A percentile compares a stretch with the other conserved stretches of the same genome.
Evolutionary conservation across 30 jellyfish, hydroid and myxozoan species (phyloP).

Genomic region (Turritopsis dohrnii): DNA sequence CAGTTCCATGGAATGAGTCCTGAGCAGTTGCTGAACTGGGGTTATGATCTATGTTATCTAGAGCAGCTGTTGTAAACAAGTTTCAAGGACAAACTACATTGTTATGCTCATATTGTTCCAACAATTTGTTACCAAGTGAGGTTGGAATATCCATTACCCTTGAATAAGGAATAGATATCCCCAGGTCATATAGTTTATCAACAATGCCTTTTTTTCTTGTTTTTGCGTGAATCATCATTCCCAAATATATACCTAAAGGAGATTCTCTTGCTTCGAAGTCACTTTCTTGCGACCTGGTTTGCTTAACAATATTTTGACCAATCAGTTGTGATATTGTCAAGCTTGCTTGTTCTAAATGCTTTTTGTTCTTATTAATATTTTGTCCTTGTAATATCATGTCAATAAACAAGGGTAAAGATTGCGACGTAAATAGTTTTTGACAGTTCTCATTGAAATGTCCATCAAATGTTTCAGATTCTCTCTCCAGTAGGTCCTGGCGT

Average conservation of each 20-base stretch:
- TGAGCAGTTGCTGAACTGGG: constrained; percentile 35
- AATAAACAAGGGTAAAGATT: neutral
- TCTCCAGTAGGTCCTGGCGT: constrained; percentile 10
- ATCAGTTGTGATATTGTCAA: constrained; percentile 41
- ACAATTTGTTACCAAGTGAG: neutral
- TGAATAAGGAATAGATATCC: neutral
- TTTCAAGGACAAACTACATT: constrained; percentile 45
- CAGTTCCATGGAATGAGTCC: constrained; percentile 48
- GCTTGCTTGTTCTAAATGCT: neutral
- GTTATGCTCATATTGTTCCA: neutral
- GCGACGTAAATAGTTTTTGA: constrained; percentile 14
- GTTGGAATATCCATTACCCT: neutral
- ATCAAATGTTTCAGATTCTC: constrained; percentile 8
- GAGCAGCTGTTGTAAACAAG: constrained; percentile 43
- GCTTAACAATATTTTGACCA: neutral
- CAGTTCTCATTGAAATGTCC: constrained; percentile 4
- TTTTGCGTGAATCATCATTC: too few relatives aligned
- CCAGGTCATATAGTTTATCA: constrained; percentile 8
- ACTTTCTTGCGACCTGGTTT: neutral
- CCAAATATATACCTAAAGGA: constrained; percentile 12
- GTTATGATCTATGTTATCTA: constrained; percentile 42
- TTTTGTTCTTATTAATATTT: neutral
- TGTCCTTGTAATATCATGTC: constrained; percentile 31
- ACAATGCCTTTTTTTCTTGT: constrained; percentile 5
- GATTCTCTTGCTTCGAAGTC: constrained; percentile 5